These are phyloP conservation scores for Drosophila mayaguana DNA, from an alignment of 2,888 invertebrate genomes.

Conservation along the genomic window DNA sequence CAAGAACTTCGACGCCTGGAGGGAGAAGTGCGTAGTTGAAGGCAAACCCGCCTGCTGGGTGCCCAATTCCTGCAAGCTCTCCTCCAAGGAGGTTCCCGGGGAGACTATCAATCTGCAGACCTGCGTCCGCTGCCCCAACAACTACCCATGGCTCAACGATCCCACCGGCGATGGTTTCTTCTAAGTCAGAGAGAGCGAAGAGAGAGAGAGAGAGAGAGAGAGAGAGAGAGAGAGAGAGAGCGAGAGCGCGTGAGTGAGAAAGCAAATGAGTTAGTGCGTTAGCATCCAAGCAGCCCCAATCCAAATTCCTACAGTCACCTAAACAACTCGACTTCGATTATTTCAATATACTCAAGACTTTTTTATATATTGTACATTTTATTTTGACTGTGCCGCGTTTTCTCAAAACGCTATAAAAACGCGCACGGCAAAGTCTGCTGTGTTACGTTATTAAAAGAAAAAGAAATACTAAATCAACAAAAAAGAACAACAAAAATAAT, in stretches of 20 bases:
- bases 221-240: background rate
- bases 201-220: conserved; percentile 64
- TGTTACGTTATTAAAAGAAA: conserved; percentile 83
- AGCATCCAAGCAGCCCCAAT: conserved; percentile 53
- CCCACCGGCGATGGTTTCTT: conserved; percentile 91
- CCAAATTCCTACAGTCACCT: conserved; percentile 58
- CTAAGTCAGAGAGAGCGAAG: conserved; percentile 87
- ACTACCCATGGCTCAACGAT: conserved; percentile 97
- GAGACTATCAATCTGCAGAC: conserved; percentile 97
- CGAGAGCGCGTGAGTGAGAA: conserved; percentile 43
- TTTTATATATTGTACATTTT: conserved; percentile 49
- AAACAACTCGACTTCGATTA: conserved; percentile 42
- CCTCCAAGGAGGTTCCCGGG: conserved; percentile 96
- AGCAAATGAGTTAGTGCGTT: conserved; percentile 29
- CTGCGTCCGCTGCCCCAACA: conserved; percentile 96
- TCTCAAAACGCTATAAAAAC: conserved; percentile 32
- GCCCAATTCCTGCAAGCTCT: conserved; percentile 95
- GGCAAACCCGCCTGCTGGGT: conserved; percentile 94
- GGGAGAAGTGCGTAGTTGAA: conserved; percentile 96
- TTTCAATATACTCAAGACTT: conserved; percentile 64
- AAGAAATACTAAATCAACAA: conserved; percentile 29
- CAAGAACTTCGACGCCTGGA: conserved; percentile 97
- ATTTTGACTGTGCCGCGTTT: conserved; percentile 63
- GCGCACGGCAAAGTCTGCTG: conserved; percentile 82
- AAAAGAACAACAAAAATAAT: conserved; percentile 30